Evolutionary conservation across 1,140 invertebrate genomes (phyloP), one percentile per base, ranked within the genome.

Genomic region (Heliconius congener): DNA sequence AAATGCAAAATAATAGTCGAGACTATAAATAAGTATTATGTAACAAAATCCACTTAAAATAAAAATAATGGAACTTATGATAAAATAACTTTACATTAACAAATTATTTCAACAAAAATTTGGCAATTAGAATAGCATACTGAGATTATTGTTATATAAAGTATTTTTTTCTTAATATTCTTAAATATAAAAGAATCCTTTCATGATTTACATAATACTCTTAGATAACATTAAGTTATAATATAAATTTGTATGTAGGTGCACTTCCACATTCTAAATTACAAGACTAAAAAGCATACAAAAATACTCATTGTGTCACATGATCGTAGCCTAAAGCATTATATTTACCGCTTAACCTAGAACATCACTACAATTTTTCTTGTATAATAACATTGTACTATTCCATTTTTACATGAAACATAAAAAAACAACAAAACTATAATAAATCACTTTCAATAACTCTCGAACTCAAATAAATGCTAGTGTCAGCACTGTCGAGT

Each of bases 311-410:
- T 66, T 16, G n/a, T 27, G 19, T 60, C 55, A n/a, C 55, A 60
- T 13, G n/a, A 27, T 60, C n/a, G 23, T 60, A 60, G 55, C 55
- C 23, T 66, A 66, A 66, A 30, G 34, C 13, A 13, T 66, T n/a
- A 72, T 39, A 72, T 30, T n/a, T 42, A 72, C 37, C 13, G n/a
- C 37, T 71, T 57, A 34, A 34, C 30, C 9, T 37, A 37, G 34
- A 34, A 23, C 34, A 71, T 18, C 70, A 34, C 70, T 71, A 71
- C 70, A 30, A 37, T 30, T 71, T 9, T 57, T 57, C 52, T 57
- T 57, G 55, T 23, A 57, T 57, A 57, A n/a, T 57, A 66, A 66
- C 13, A 46, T 66, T 66, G 60, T 66, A 66, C 60, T 66, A 66
- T 66, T 13, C 11, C 60, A 66, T 11, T 66, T 66, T 30, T 3